These are phyloP conservation scores for Limanda limanda DNA, from an alignment of 2,113 vertebrate species.

Conservation along the genomic window DNA sequence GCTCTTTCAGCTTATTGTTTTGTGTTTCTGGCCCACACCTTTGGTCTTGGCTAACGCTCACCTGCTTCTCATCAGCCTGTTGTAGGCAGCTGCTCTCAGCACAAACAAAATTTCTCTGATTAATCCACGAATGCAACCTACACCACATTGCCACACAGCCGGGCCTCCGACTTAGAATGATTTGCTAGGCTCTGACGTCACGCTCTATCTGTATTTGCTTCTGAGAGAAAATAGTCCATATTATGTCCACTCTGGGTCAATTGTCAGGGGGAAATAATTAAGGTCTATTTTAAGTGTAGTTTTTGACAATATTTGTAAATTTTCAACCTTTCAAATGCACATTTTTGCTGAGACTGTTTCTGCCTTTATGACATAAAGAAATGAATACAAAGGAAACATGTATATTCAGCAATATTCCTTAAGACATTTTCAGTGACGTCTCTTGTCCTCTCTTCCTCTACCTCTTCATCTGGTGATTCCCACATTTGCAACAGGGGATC, in stretches of 20 bases:
- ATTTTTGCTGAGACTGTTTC: background rate
- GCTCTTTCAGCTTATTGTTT: background rate
- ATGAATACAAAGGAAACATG: background rate
- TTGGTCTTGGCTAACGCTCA: background rate
- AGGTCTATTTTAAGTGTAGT: no score
- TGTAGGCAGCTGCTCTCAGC: background rate
- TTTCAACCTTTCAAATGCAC: background rate
- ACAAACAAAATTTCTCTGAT: no score
- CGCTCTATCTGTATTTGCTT: no score
- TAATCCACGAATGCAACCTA: background rate
- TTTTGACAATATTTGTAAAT: no score
- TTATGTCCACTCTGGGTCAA: no score
- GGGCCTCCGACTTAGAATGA: background rate
- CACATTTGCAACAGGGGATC: slow-evolving; percentile 36
- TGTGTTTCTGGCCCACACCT: background rate
- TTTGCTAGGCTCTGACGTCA: background rate
- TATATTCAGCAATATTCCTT: background rate
- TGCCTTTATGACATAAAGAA: background rate
- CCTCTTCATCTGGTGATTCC: slow-evolving; percentile 36
- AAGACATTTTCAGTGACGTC: background rate
- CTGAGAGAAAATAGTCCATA: background rate
- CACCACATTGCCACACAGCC: background rate
- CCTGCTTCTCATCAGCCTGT: background rate
- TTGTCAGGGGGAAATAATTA: no score
- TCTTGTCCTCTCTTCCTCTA: slow-evolving; percentile 11